Evolutionary conservation across 1,140 invertebrate species (phyloP), one percentile per base, ranked within the genome.

Genomic region (Drosophila triauraria): DNA sequence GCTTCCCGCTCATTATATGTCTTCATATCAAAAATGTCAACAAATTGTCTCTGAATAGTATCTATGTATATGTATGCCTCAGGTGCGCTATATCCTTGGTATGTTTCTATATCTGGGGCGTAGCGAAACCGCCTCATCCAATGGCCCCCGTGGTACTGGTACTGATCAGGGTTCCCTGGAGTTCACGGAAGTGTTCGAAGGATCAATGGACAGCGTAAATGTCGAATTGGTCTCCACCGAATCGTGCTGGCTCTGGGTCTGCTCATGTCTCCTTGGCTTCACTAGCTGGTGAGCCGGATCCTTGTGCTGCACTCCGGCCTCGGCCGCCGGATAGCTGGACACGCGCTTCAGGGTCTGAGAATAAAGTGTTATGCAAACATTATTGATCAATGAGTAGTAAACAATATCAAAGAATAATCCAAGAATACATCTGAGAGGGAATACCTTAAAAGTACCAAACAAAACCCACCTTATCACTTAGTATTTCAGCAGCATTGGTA

Each of bases 201-300:
- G 91, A 82, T 92, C 91, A 43, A 80, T 92, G 80, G 91, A 91
- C 51, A 92, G 64, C 13, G 91, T 92, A 44, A 91, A 92, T 8
- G 86, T 82, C 12, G 91, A 91, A 10, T 65, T 65, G 57, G 88
- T 88, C 70, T 92, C 91, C 50, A 92, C 91, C 53, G 92, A 93
- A 57, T 93, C 92, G 43, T 94, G 94, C 59, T 94, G 94, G 48
- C 94, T 94, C 74, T 94, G 93, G 5, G 93, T 94, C 15, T 92
- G 91, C 56, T 94, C 94, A 68, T 94, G 93, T 3, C 93, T 79
- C 25, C 93, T 79, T 0, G 93, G 88, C 4, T 85, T 83, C 3
- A 93, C 78, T 59, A 90, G 43, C 46, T 88, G 86, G 7, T 88
- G 86, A 8, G 88, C 72, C 12, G 82, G 80, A 80, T 91, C 84